A percentile compares a stretch with the other conserved stretches of the same genome.
Conservation (phyloP, 2,888 invertebrate species). For the Calliopum simillimum region DNA sequence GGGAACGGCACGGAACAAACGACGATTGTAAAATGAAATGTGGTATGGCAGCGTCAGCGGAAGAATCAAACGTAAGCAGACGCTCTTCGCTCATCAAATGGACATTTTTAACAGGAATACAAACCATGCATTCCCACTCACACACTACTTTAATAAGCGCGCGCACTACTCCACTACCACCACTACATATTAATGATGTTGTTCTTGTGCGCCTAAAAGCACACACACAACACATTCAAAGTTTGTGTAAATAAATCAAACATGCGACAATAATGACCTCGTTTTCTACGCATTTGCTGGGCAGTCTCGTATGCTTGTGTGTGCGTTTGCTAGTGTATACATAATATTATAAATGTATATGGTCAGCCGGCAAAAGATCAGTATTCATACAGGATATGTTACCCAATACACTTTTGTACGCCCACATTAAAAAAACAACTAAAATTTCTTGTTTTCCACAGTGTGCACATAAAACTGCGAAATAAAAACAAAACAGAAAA, state of each 20-base stretch:
- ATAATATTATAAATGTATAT: too few relatives aligned
- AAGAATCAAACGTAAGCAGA: neutral
- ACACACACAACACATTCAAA: neutral
- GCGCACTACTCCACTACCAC: too few relatives aligned
- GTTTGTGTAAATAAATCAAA: conserved; percentile 2
- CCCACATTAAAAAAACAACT: too few relatives aligned
- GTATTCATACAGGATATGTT: too few relatives aligned
- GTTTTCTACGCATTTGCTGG: neutral
- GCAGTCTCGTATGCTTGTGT: neutral
- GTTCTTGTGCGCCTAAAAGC: conserved; percentile 9
- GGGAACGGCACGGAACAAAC: conserved; percentile 8
- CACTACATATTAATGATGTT: conserved; percentile 10
- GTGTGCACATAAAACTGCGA: too few relatives aligned
- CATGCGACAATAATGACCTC: conserved; percentile 23
- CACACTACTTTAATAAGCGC: neutral
- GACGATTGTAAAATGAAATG: conserved; percentile 1
- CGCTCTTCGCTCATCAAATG: neutral
- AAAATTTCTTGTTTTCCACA: too few relatives aligned
- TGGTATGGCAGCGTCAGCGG: neutral
- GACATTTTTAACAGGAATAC: conserved; percentile 6
- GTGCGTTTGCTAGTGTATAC: neutral
- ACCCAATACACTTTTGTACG: too few relatives aligned
- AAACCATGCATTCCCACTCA: neutral
- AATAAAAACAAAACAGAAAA: too few relatives aligned
- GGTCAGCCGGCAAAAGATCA: too few relatives aligned